phyloP scores from a whole-genome alignment of 2,113 vertebrate genomes.

The Nesogale talazaci region DNA sequence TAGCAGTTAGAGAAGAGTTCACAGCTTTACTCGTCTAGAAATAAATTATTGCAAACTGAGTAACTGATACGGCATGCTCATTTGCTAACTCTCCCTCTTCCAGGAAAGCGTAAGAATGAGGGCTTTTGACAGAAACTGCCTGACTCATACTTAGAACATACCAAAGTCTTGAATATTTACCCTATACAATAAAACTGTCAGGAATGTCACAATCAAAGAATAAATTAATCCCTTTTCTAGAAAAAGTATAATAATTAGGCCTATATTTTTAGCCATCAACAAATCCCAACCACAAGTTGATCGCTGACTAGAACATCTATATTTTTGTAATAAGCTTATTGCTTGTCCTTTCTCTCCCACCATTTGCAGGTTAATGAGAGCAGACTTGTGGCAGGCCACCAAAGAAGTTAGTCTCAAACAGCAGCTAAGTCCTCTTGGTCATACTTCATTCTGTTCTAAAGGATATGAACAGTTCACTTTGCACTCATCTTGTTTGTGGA shows the following conservation, averaged over 20 bases:
- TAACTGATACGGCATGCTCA: conserved; percentile 43
- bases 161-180: conserved; percentile 60
- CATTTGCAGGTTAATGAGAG: conserved; percentile 47
- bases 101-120: conserved; percentile 46
- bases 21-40: conserved; percentile 49
- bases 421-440: not conserved
- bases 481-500: not conserved
- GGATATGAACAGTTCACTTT: not conserved
- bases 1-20: conserved; percentile 52
- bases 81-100: conserved; percentile 35
- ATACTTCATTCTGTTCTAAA: not conserved
- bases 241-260: conserved; percentile 43
- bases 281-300: conserved; percentile 48
- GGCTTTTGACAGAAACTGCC: conserved; percentile 30
- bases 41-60: conserved; percentile 42
- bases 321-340: conserved; percentile 44
- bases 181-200: conserved; percentile 66
- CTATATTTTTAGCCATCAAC: conserved; percentile 49
- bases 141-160: conserved; percentile 28
- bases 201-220: conserved; percentile 65
- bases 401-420: conserved; percentile 37
- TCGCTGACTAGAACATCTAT: conserved; percentile 7
- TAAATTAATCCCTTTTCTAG: conserved; percentile 59
- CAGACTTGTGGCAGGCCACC: not conserved
- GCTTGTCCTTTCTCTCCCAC: conserved; percentile 14